phyloP scores from a whole-genome alignment of 2,888 invertebrate species.

The Melangyna quadrimaculata region DNA sequence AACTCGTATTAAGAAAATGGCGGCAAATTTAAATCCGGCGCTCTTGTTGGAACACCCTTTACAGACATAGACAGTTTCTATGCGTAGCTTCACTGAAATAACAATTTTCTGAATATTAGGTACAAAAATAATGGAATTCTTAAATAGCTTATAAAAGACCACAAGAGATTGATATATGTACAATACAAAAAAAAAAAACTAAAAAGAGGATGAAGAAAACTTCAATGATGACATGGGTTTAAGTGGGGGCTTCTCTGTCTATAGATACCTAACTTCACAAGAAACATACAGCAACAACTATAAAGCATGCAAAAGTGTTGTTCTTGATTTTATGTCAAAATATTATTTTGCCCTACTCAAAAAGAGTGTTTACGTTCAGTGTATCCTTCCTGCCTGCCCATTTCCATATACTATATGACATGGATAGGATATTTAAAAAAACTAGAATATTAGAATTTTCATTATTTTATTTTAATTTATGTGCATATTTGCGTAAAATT shows the following conservation, averaged over 20 bases:
- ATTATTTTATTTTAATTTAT: constrained; percentile 25
- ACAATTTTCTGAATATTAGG: constrained; percentile 32
- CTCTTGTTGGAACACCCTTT: too few species aligned
- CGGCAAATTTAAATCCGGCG: too few species aligned
- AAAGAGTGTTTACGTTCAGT: background rate
- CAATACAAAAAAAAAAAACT: background rate
- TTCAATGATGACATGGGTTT: constrained; percentile 15
- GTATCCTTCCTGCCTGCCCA: background rate
- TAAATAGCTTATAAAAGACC: constrained; percentile 8
- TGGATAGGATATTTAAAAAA: background rate
- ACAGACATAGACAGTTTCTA: too few species aligned
- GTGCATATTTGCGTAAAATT: constrained; percentile 22
- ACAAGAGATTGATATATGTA: constrained; percentile 6
- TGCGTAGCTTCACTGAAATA: constrained; percentile 17
- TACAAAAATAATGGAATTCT: constrained; percentile 41
- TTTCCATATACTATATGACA: too few species aligned
- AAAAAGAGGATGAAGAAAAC: background rate
- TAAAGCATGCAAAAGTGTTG: background rate
- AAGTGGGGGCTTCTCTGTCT: background rate
- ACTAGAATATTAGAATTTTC: constrained; percentile 6
- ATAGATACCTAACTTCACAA: background rate
- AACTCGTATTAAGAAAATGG: too few species aligned
- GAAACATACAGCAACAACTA: background rate
- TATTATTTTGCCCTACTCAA: constrained; percentile 12
- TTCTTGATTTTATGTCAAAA: constrained; percentile 6